Conservation (phyloP, 2,888 invertebrate genomes). For the Aphidoletes aphidimyza region DNA sequence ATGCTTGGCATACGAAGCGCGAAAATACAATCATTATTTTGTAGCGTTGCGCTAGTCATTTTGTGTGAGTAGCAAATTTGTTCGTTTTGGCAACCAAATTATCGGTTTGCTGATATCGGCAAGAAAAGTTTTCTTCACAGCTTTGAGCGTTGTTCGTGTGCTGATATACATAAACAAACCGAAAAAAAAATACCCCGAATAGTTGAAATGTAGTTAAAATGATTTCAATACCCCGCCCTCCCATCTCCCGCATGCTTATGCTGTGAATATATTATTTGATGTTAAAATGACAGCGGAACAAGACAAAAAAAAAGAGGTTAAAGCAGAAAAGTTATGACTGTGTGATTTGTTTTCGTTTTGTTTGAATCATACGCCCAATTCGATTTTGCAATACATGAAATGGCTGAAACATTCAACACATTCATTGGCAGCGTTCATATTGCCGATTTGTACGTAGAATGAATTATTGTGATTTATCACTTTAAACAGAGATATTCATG, state of each 20-base stretch:
- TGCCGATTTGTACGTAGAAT: too few relatives aligned
- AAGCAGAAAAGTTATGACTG: background rate
- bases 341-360: too few relatives aligned
- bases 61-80: background rate
- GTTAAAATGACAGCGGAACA: background rate
- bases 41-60: background rate
- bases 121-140: slow-evolving; percentile 16
- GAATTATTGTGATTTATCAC: too few relatives aligned
- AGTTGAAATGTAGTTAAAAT: background rate
- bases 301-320: background rate
- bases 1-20: background rate
- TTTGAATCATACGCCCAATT: too few relatives aligned
- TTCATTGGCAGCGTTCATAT: too few relatives aligned
- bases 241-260: too few relatives aligned
- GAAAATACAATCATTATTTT: background rate
- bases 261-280: slow-evolving; percentile 12
- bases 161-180: slow-evolving; percentile 12
- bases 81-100: background rate
- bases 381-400: too few relatives aligned
- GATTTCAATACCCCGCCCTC: background rate
- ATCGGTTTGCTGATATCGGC: slow-evolving; percentile 26
- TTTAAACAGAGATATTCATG: too few relatives aligned
- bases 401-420: too few relatives aligned
- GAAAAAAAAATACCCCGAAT: too few relatives aligned
- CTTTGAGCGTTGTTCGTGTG: background rate